Evolutionary conservation across 2,797 vertebrate species (phyloP).

Genomic region (Gadopsis marmoratus): DNA sequence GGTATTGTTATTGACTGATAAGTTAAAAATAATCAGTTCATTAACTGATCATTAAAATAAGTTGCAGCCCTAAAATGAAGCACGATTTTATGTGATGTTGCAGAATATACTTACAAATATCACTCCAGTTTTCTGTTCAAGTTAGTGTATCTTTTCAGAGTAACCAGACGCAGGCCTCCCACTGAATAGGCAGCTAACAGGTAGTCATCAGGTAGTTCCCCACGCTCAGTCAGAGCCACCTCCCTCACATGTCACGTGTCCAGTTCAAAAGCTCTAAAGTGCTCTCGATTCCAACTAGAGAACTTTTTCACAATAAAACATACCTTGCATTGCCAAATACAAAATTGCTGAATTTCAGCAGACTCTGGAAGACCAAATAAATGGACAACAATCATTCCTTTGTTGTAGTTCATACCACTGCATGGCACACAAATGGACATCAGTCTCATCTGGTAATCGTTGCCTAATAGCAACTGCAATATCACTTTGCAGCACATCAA

Average conservation of each 20-base stretch:
- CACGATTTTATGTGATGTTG: neutral
- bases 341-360: constrained; percentile 10
- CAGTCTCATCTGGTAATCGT: constrained; percentile 13
- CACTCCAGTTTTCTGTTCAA: neutral
- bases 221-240: constrained; percentile 9
- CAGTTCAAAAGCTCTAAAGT: constrained; percentile 37
- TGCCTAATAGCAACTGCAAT: constrained; percentile 4
- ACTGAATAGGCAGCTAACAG: constrained; percentile 12
- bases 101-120: too few relatives aligned
- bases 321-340: constrained; percentile 13
- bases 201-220: constrained; percentile 17
- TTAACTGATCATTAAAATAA: too few relatives aligned
- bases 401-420: constrained; percentile 14
- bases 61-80: neutral
- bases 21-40: too few relatives aligned
- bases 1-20: too few relatives aligned
- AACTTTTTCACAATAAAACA: constrained; percentile 16
- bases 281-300: constrained; percentile 11
- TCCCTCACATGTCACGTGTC: constrained; percentile 38
- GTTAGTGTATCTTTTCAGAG: constrained; percentile 11
- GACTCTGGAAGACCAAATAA: constrained; percentile 15
- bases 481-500: constrained; percentile 17
- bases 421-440: constrained; percentile 17
- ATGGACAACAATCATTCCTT: constrained; percentile 20
- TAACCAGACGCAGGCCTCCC: constrained; percentile 6